Base-by-base conservation (phyloP, 2,888 invertebrate genomes). In the Aradus depressus region DNA sequence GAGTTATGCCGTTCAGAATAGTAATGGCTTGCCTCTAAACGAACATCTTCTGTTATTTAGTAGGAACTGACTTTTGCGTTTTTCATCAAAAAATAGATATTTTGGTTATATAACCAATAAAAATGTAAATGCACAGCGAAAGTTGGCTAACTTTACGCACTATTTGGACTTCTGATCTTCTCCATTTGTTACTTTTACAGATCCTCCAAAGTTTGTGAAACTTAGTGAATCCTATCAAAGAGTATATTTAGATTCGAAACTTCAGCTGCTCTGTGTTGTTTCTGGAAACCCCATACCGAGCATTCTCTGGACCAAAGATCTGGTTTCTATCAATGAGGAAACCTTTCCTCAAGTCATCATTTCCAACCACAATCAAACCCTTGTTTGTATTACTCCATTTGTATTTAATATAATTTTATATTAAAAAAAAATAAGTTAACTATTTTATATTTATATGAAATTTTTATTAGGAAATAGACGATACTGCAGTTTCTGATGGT, bases 231-330 rank as follows among this genome's bases (percentile, higher is more conserved):
- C n/a, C 16, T 18, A n/a, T 10, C 23, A 12, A 16, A 50, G 18
- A 32, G n/a, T 50, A 10, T 12, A 21, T 10, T 14, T 41, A 21
- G 43, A 50, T 34, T 19, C 34, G 26, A 34, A 43, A 23, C 31
- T 50, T 18, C 10, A 14, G 4, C 31, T 50, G 16, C 37, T 43
- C 16, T 69, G 70, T 60, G 63, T 66, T 23, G 71, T 69, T 5
- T 61, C 61, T 31, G 72, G 71, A 2, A 64, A 68, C 45, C 71
- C 72, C 2, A 48, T 54, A 5, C 70, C 71, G 2, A 55, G 62
- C 4, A 68, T 73, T 50, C 61, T 63, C 19, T 73, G 73, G 72
- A 64, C 64, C 53, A 67, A 68, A 52, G 67, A 69, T 39, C 32
- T 49, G 22, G 23, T 39, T 14, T 25, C 23, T 2, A 26, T 50